Conservation (phyloP, 1,140 invertebrate genomes). For the Sycobia sp. region DNA sequence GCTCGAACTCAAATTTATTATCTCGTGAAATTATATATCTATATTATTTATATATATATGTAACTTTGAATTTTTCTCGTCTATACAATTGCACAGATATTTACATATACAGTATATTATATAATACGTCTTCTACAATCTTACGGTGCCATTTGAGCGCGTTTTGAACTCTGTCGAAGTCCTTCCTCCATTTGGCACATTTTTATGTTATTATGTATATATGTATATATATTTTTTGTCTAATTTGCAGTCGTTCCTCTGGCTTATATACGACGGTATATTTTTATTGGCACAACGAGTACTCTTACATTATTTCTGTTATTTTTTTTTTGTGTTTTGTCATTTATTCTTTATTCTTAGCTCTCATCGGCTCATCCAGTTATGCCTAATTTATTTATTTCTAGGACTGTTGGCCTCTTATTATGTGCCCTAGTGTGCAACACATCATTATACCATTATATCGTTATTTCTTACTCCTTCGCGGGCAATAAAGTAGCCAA, state of each 20-base stretch:
- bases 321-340: slow-evolving; percentile 10
- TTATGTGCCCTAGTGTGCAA: no score
- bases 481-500: slow-evolving; percentile 30
- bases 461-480: neutral
- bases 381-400: slow-evolving; percentile 19
- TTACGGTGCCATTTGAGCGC: slow-evolving; percentile 54
- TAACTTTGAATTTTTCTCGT: slow-evolving; percentile 42
- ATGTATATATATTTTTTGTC: slow-evolving; percentile 14
- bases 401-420: slow-evolving; percentile 24
- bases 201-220: slow-evolving; percentile 15
- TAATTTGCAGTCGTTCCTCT: slow-evolving; percentile 25
- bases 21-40: slow-evolving; percentile 40
- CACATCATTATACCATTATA: neutral
- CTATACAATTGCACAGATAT: slow-evolving; percentile 63
- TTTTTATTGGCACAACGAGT: slow-evolving; percentile 37
- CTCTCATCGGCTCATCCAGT: no score
- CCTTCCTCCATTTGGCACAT: slow-evolving; percentile 47
- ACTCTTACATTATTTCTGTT: slow-evolving; percentile 13
- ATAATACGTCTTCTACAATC: slow-evolving; percentile 49
- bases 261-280: slow-evolving; percentile 28
- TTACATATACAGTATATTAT: slow-evolving; percentile 60
- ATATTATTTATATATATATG: slow-evolving; percentile 43
- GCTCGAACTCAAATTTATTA: slow-evolving; percentile 26
- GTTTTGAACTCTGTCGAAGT: slow-evolving; percentile 47
- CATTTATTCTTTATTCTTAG: no score